Evolutionary conservation across 1,140 invertebrate genomes (phyloP), one percentile per base, ranked within the genome.

Genomic region (Maconellicoccus hirsutus): DNA sequence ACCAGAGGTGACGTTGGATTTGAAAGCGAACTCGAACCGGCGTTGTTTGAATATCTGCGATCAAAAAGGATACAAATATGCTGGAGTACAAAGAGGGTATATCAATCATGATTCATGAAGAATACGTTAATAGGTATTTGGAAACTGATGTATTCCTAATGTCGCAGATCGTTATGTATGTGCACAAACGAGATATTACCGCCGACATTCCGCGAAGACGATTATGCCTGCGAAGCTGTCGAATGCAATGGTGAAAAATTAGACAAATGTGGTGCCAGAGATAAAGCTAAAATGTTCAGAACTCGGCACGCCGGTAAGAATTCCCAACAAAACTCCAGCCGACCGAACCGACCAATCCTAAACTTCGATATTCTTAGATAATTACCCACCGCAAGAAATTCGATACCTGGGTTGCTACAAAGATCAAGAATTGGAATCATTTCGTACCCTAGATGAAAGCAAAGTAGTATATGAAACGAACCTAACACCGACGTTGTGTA

Each of bases 21-120:
- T 69, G 22, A 69, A 69, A 27, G 8, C 63, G 12, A 69, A 69
- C 14, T 21, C 63, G n/a, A 22, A 22, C 22, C 1, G 63, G 14
- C 12, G 12, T 6, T 69, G 72, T 66, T 23, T 73, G 14, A 72
- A 70, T 26, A 70, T 52, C 25, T 74, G 74, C 39, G 72, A 63
- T 19, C 70, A 59, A 26, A 71, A 39, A 52, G 70, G 70, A n/a
- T 71, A 39, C 26, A 52, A 26, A 52, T 71, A 59, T 16, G 39
- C 70, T 7, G 70, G 70, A 21, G 63, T 69, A 3, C 63, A 69
- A 69, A 10, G 27, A 16, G 63, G 14, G 63, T 69, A 69, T 25
- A 23, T 23, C 29, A 33, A 6, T 33, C 16, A 4, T 21, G 4
- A 19, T 61, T 23, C 16, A 6, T 21, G 16, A 6, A 61, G n/a